Percentiles rank a stretch among this genome's conserved stretches.
Evolutionary conservation across 2,797 vertebrate species (phyloP).

Genomic region (Chiroxiphia lanceolata): DNA sequence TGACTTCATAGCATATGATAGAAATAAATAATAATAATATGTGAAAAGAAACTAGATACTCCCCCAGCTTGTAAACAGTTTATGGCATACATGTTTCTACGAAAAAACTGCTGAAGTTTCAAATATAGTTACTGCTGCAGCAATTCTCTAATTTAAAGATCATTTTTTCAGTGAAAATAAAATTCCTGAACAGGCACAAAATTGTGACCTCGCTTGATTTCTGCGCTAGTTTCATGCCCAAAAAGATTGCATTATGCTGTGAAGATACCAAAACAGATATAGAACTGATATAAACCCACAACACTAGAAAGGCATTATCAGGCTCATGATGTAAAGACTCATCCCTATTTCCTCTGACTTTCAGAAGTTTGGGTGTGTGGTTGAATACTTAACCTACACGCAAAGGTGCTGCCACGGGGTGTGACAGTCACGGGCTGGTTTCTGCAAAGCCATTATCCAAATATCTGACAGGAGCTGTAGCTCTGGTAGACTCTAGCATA

Average conservation of each 20-base stretch:
- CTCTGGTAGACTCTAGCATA: background rate
- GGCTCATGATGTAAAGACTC: background rate
- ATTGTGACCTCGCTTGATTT: background rate
- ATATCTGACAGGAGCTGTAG: background rate
- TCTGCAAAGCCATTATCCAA: background rate
- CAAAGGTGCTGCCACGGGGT: background rate
- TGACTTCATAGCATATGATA: background rate
- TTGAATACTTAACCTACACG: background rate
- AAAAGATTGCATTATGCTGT: background rate
- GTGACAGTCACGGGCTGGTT: background rate
- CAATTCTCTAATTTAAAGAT: background rate
- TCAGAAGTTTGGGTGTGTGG: background rate
- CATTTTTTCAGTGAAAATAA: background rate
- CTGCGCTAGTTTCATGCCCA: background rate
- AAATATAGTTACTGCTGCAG: background rate
- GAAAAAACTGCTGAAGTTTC: background rate
- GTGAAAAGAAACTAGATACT: background rate
- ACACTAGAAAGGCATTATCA: background rate
- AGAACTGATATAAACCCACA: background rate
- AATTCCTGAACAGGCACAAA: background rate
- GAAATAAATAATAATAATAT: background rate
- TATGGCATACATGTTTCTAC: background rate
- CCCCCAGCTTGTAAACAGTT: background rate
- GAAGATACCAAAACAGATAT: background rate
- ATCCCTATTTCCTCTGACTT: background rate